phyloP scores from a whole-genome alignment of 2,797 vertebrate species.

The Perodicticus potto region DNA sequence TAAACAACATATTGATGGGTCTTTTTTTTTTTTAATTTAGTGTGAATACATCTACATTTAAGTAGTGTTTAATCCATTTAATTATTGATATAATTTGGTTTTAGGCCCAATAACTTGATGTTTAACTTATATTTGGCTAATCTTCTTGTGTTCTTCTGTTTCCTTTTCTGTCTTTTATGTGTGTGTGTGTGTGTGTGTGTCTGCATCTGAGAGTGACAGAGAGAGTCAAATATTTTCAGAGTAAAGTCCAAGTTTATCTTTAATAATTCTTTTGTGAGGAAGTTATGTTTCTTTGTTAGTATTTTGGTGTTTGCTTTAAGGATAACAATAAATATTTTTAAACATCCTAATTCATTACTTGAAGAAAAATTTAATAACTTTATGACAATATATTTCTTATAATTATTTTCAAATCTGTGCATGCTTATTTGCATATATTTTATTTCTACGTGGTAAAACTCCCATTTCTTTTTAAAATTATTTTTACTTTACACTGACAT shows the following conservation, averaged over 20 bases:
- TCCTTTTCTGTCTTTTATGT: background rate
- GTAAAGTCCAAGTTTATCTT: background rate
- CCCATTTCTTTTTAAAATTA: background rate
- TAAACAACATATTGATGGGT: background rate
- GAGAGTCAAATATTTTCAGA: background rate
- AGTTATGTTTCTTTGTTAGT: background rate
- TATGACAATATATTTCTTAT: background rate
- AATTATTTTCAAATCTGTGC: background rate
- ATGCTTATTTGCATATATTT: background rate
- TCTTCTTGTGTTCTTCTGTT: background rate
- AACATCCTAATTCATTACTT: conserved; percentile 23
- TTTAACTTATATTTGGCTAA: background rate
- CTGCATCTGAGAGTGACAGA: background rate
- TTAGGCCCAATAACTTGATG: background rate
- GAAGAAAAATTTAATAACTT: background rate
- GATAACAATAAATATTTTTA: background rate
- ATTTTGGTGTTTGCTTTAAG: conserved; percentile 20
- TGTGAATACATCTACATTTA: background rate
- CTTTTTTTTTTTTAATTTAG: background rate
- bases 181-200: background rate
- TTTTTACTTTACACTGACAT: background rate
- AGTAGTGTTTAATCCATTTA: background rate
- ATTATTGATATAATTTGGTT: background rate
- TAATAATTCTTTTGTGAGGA: background rate
- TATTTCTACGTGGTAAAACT: background rate